These are phyloP conservation scores for Bagarius yarrelli DNA, from an alignment of 2,113 vertebrate species.

Conservation along the genomic window DNA sequence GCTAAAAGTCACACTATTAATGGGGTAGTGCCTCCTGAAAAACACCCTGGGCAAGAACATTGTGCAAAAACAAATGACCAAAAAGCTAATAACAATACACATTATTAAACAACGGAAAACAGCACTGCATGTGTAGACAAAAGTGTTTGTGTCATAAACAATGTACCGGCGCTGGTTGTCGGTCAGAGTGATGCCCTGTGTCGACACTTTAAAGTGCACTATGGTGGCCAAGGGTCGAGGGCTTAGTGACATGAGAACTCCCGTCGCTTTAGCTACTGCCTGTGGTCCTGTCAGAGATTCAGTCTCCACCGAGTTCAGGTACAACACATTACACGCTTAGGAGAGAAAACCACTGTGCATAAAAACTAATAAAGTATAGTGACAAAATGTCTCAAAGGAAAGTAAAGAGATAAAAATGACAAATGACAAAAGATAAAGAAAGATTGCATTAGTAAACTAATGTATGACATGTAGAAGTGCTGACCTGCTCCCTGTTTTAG, in stretches of 20 bases:
- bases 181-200: slow-evolving; percentile 87
- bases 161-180: slow-evolving; percentile 86
- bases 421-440: neutral
- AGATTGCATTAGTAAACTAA: too few species aligned
- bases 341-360: neutral
- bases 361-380: neutral
- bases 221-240: slow-evolving; percentile 72
- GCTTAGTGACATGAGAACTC: slow-evolving; percentile 72
- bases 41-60: slow-evolving; percentile 73
- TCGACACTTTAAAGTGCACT: slow-evolving; percentile 90
- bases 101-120: neutral
- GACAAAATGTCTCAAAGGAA: neutral
- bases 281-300: slow-evolving; percentile 90
- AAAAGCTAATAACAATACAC: neutral
- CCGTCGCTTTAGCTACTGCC: slow-evolving; percentile 82
- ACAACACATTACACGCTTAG: slow-evolving; percentile 85
- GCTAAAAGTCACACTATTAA: slow-evolving; percentile 85
- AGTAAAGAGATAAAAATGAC: neutral
- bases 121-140: neutral
- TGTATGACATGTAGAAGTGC: neutral
- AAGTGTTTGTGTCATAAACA: neutral
- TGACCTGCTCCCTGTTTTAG: slow-evolving; percentile 88
- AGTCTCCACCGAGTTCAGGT: slow-evolving; percentile 86
- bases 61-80: neutral
- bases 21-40: slow-evolving; percentile 88